Evolutionary conservation across 2,888 invertebrate genomes (phyloP), one percentile per base, ranked within the genome.

Genomic region (Drosophila recens): DNA sequence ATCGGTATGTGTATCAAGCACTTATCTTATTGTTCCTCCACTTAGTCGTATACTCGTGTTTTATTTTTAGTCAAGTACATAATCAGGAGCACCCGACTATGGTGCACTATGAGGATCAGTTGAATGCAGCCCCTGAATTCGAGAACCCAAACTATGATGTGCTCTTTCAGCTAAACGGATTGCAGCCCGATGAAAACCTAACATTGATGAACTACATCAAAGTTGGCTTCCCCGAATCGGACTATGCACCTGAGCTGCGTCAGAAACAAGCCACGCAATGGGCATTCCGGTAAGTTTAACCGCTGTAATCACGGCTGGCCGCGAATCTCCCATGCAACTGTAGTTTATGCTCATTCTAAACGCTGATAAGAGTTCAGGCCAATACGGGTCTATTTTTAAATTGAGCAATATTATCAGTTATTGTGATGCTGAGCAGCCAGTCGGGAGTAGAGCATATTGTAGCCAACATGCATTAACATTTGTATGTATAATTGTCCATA

Each of bases 231-330:
- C 95, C 96, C 38, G 94, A 96, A 74, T 94, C 95, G 80, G 98
- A 98, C 89, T 97, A 96, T 93, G 97, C 97, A 42, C 94, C 95
- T 83, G 97, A 97, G 92, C 93, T 98, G 81, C 95, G 98, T 68
- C 97, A 97, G 93, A 95, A 96, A 23, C 98, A 98, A 93, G 97
- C 98, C 52, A 96, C 97, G 92, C 97, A 97, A 93, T 97, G 97
- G 97, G 98, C 98, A 1, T 97, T 97, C 93, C 95, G 97, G 92
- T 93, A 80, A 87, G 87, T 72, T 36, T 1, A 13, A 4, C 4
- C 4, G 20, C 15, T 20, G 36, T 46, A 57, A 57, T 27, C 57
- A 57, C 57, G 36, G 36, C 57, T 57, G 46, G n/a, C 27, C 40
- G 27, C 34, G 2, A 10, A 11, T 20, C 20, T 17, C 11, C 5